Base-by-base conservation (phyloP, 2,888 invertebrate genomes). In the Hipparchia sbordonii region DNA sequence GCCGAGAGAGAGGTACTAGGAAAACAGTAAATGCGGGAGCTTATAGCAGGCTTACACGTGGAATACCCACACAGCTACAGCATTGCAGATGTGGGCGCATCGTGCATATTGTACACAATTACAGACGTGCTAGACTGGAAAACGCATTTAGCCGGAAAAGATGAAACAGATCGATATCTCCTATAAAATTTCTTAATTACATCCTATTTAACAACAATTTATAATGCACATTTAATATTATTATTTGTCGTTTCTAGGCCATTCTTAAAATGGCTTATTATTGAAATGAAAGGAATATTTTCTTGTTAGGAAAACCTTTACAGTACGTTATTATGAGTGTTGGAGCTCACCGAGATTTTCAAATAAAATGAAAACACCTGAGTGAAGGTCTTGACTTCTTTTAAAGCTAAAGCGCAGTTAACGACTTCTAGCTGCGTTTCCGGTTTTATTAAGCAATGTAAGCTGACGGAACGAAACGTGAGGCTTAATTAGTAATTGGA, bases 401-500 rank as follows among this genome's bases (percentile, higher is more conserved):
- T 86, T 81, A 82, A 84, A 87, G 80, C 82, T 83, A 89, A 87
- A 87, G 86, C 86, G 79, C 80, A 84, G 85, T 87, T 87, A 89
- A 89, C 84, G 84, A 87, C 85, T 87, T 86, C 84, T 80, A 82
- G 83, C 81, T 85, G 82, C 84, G 79, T 85, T 88, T 82, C 84
- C 81, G 82, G 84, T 82, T 87, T 87, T 89, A 87, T 87, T 87
- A 87, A 85, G 85, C 85, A 87, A 89, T 89, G 88, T 89, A 90
- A 90, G 84, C 82, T 79, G 80, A 85, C 84, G 83, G 82, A 82
- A 79, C 79, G 81, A 84, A 82, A 82, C 82, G 85, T 87, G 87
- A 88, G 86, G 89, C 83, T 87, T 88, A 89, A 90, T 91, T 90
- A 90, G 85, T 85, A 85, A 83, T 86, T 87, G 84, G 85, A 88